phyloP scores from a whole-genome alignment of 1,140 invertebrate genomes.

The Lordiphosa stackelbergi region DNA sequence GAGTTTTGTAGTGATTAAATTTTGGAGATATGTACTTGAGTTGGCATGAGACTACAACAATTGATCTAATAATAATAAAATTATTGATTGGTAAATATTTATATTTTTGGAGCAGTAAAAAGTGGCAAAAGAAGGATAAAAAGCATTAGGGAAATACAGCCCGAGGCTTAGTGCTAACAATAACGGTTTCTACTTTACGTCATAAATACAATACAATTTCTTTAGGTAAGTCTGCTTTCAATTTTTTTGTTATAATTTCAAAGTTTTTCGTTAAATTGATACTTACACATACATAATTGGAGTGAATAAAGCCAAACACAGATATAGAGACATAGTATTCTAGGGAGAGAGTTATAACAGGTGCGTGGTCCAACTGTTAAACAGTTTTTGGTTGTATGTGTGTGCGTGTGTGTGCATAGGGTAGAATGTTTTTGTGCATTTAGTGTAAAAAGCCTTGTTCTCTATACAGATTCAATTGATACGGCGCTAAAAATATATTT shows the following conservation, averaged over 20 bases:
- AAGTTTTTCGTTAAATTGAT: conserved; percentile 5
- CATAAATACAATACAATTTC: conserved; percentile 47
- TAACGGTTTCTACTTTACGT: neutral
- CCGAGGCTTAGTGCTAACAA: conserved; percentile 22
- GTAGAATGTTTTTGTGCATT: conserved; percentile 24
- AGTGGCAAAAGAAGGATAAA: conserved; percentile 24
- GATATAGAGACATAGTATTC: neutral
- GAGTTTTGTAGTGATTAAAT: conserved; percentile 48
- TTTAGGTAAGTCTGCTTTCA: conserved; percentile 7
- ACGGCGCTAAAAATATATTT: conserved; percentile 60
- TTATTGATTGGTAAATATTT: conserved; percentile 12
- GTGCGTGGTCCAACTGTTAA: conserved; percentile 27
- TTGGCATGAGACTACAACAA: conserved; percentile 41
- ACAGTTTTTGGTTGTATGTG: conserved; percentile 16
- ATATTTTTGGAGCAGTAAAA: conserved; percentile 24
- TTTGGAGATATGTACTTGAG: conserved; percentile 37
- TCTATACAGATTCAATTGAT: conserved; percentile 60
- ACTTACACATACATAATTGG: conserved; percentile 15
- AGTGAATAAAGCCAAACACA: neutral
- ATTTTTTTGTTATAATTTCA: neutral
- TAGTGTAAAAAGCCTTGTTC: conserved; percentile 26
- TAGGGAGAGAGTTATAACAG: conserved; percentile 32
- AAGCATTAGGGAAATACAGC: conserved; percentile 21
- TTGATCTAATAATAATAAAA: neutral
- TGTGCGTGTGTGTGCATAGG: conserved; percentile 14